Base-by-base conservation (phyloP, 2,888 invertebrate species). In the Cheilosia impressa region DNA sequence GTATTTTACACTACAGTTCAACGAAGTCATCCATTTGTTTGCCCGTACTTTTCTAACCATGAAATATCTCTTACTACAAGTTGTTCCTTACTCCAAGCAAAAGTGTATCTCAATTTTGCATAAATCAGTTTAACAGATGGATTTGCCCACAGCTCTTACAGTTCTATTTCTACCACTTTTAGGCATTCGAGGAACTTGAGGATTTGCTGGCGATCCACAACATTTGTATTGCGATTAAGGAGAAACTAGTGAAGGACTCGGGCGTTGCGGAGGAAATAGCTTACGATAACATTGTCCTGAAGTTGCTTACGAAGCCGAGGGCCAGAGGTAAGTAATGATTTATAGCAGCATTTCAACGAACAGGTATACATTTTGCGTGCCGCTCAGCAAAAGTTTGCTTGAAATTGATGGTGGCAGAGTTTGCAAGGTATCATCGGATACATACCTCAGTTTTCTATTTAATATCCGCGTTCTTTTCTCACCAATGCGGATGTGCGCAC, bases 111-210 rank as follows among this genome's bases (percentile, higher is more conserved):
- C 34, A 13, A n/a, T 17, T 17, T 2, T n/a, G 38, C 24, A 62
- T 53, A 34, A 73, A 47, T 66, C n/a, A 52, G 17, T 76, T 52
- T 52, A 41, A 47, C 58, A 41, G 68, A 60, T 76, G 45, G 41
- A 38, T 38, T 4, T 38, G 10, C 3, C 2, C 4, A 13, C 13
- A 13, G 4, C 4, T 38, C 38, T 13, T 1, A 38, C 68, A 50
- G 50, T 60, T 52, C 45, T 55, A 5, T 24, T 19, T 19, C 34
- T 13, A 6, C 50, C 58, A 45, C 45, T 75, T 87, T 4, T 93
- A 98, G 98, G 98, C 98, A 10, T 98, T 97, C 90, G 98, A 98
- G 91, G 98, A 98, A 90, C 93, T 99, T 87, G 98, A 98, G 91
- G 97, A 96, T 73, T 93, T 97, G 50, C 93, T 99, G 71, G 96